Percentiles rank a stretch among this genome's conserved stretches.
Evolutionary conservation across 2,113 vertebrate species (phyloP).

Genomic region (Gopherus flavomarginatus): DNA sequence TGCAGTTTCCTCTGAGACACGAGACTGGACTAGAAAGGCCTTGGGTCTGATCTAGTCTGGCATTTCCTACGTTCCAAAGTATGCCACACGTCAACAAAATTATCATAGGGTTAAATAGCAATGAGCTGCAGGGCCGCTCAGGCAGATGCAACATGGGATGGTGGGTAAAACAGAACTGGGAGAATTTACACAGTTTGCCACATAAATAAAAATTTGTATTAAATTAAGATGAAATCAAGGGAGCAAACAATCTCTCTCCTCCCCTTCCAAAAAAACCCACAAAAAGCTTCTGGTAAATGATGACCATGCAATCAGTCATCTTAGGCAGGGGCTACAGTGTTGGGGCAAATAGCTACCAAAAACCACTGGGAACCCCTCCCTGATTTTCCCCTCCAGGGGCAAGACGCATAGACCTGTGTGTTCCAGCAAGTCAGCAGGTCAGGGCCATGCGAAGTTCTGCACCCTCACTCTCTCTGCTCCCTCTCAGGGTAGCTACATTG

Average conservation of each 20-base stretch:
- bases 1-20: background rate
- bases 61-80: no score
- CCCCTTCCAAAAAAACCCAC: background rate
- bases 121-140: background rate
- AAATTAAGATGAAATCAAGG: background rate
- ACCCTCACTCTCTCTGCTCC: background rate
- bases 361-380: background rate
- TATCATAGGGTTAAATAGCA: background rate
- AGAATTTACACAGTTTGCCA: background rate
- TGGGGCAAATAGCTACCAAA: background rate
- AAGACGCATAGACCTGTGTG: background rate
- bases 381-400: background rate
- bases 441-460: background rate
- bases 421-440: background rate
- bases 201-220: background rate
- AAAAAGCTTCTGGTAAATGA: background rate
- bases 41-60: background rate
- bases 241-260: background rate
- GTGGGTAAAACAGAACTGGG: background rate
- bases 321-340: background rate
- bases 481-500: background rate
- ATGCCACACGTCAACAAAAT: background rate
- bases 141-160: background rate
- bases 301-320: background rate
- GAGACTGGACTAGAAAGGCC: background rate